Base-by-base conservation (phyloP, 2,113 vertebrate species). In the Ameiurus melas region DNA sequence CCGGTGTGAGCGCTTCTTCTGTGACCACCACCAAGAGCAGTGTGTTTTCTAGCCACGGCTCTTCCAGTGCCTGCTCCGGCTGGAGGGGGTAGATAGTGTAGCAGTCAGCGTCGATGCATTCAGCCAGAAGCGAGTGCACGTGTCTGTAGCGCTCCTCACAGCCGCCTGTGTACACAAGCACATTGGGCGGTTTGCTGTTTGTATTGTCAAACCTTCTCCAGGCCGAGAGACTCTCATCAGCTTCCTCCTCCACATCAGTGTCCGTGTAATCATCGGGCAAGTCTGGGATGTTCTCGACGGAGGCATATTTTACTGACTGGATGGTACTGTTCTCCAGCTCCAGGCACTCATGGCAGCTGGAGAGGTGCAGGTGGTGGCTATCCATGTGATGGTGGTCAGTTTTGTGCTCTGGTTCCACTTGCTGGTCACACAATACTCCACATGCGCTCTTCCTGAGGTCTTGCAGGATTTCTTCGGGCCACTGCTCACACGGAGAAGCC, bases 291-390 rank as follows among this genome's bases (percentile, higher is more conserved):
- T 98, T 95, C 88, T 99, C 97, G 0, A 92, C 96, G 0, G 98
- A 99, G 0, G 98, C 96, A 36, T 94, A 97, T 88, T 91, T 97
- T 47, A 99, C 96, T 0, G 98, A 98, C 1, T 97, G 96, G 0
- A 99, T 99, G 91, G 98, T 99, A 92, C 96, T 98, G 92, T 90
- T 97, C 90, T 99, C 98, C 5, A 99, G 93, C 87, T 98, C 95
- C 92, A 97, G 91, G 30, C 98, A 99, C 86, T 99, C 98, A 0
- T 95, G 95, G 93, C 98, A 99, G 93, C 96, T 99, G 83, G 96
- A 97, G 4, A 99, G 94, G 89, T 99, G 98, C 53, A 99, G 94
- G 86, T 95, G 96, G 53, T 93, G 94, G 84, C 89, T 91, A 36
- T 94, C 94, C 93, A 93, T 93, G 90, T 93, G 93, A 22, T 91